A percentile compares a stretch with the other conserved stretches of the same genome.
phyloP scores from a whole-genome alignment of 1,140 invertebrate species.

The Brachionus manjavacas region DNA sequence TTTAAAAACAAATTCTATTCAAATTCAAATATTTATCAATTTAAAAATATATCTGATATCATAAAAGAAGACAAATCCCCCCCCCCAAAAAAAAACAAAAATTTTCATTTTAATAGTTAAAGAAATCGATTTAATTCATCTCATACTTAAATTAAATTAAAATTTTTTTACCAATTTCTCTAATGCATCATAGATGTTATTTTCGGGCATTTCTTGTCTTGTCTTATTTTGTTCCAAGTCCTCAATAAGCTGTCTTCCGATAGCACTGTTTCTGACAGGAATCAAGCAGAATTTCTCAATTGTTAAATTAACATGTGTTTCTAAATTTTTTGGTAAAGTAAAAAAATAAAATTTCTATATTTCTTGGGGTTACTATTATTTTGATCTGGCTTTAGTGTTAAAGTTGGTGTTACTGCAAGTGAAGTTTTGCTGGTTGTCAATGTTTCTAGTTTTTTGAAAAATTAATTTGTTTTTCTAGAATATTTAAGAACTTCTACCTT shows the following conservation, averaged over 20 bases:
- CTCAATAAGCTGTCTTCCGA: background rate
- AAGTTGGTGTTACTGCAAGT: background rate
- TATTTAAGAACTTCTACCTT: too few relatives aligned
- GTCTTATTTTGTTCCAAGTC: background rate
- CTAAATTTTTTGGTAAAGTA: background rate
- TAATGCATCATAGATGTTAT: background rate
- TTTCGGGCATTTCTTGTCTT: background rate
- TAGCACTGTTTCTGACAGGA: background rate
- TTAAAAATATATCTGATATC: too few relatives aligned
- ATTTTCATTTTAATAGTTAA: too few relatives aligned
- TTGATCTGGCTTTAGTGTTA: background rate
- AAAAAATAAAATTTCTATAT: background rate
- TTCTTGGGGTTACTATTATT: background rate
- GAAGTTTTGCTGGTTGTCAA: too few relatives aligned
- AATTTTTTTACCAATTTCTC: background rate
- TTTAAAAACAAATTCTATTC: too few relatives aligned
- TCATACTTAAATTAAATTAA: too few relatives aligned
- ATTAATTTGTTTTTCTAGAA: too few relatives aligned
- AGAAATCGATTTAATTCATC: too few relatives aligned
- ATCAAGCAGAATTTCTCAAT: background rate
- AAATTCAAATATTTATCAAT: too few relatives aligned
- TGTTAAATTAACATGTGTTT: background rate
- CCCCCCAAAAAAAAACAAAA: too few relatives aligned
- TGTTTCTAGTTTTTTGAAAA: too few relatives aligned
- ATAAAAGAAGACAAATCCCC: too few relatives aligned